A percentile compares a stretch with the other conserved stretches of the same genome.
Conservation (phyloP, 1,140 invertebrate genomes). For the Zaprionus capensis region DNA sequence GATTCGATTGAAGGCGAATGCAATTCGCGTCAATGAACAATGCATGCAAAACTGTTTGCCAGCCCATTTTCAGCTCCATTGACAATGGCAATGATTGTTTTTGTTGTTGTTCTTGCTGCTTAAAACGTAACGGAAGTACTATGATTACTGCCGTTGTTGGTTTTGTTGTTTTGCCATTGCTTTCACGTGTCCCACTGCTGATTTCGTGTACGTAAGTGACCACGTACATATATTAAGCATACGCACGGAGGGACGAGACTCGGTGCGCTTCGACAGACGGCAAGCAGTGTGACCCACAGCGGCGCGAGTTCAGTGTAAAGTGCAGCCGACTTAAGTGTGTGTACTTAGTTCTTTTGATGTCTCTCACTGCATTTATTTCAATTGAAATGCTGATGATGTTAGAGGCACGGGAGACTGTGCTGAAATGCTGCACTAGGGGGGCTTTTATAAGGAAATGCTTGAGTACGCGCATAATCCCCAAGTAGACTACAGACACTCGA, state of each 20-base stretch:
- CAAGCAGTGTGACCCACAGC: conserved; percentile 19
- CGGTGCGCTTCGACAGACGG: neutral
- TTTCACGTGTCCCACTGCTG: conserved; percentile 52
- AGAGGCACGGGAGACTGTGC: conserved; percentile 23
- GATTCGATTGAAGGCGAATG: conserved; percentile 67
- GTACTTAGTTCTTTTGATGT: conserved; percentile 52
- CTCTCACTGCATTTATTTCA: conserved; percentile 57
- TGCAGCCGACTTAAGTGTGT: conserved; percentile 43
- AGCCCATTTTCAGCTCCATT: conserved; percentile 33
- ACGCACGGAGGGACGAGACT: conserved; percentile 32
- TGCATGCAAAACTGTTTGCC: conserved; percentile 63
- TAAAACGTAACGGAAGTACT: conserved; percentile 44
- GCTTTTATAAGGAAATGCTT: conserved; percentile 37
- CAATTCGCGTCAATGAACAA: conserved; percentile 51
- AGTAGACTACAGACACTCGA: neutral
- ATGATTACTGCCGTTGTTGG: conserved; percentile 25
- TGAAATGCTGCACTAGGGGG: conserved; percentile 15
- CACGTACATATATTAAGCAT: conserved; percentile 33
- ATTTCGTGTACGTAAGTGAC: conserved; percentile 26
- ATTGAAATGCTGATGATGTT: conserved; percentile 51
- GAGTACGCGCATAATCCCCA: conserved; percentile 5
- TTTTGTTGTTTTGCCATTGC: conserved; percentile 18
- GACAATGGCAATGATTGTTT: conserved; percentile 57
- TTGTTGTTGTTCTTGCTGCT: conserved; percentile 7
- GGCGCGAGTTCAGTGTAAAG: conserved; percentile 38